Base-by-base conservation (phyloP, 1,140 invertebrate species). In the Adoxophyes honmai region DNA sequence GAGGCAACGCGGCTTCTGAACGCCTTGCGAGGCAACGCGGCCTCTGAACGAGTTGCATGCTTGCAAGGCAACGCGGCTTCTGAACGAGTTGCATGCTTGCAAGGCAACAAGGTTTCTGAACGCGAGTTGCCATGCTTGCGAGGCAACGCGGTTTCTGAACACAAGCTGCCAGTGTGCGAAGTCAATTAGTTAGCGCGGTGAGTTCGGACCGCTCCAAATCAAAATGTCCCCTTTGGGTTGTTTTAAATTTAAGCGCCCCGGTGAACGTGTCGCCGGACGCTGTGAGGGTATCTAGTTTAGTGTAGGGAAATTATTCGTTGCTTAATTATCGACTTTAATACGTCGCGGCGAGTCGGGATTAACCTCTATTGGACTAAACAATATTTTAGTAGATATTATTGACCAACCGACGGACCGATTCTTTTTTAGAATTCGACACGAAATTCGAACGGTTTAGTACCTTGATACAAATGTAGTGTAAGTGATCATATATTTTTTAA, bases 221-320 rank as follows among this genome's bases (percentile, higher is more conserved):
- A 3, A 28, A 28, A 28, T 28, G 21, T 28, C 6, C 21, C 21
- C 21, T 28, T 28, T 28, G 21, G 21, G 21, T 28, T 48, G 18
- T 48, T 48, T 21, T 44, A 36, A 28, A 28, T 11, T 5, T 15
- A 44, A 48, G 42, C 42, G 42, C 21, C 16, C 21, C 18, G 42
- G 42, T 33, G 42, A 48, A 6, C 21, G 42, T 48, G 42, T 48
- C 21, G 42, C 21, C 21, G 42, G 21, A 33, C 21, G 21, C 21
- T 48, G 13, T 48, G 21, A 48, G 42, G 42, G 18, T 48, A 33
- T 48, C 21, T 48, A 48, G 42, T 48, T 48, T 48, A 48, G 42
- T 48, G 42, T 48, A 48, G 42, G 21, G 9, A 48, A 48, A 48
- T 48, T 48, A 33, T 28, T 48, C 21, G 42, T 48, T 48, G 42